phyloP scores from a whole-genome alignment of 2,797 vertebrate species.

The Strix occidentalis region DNA sequence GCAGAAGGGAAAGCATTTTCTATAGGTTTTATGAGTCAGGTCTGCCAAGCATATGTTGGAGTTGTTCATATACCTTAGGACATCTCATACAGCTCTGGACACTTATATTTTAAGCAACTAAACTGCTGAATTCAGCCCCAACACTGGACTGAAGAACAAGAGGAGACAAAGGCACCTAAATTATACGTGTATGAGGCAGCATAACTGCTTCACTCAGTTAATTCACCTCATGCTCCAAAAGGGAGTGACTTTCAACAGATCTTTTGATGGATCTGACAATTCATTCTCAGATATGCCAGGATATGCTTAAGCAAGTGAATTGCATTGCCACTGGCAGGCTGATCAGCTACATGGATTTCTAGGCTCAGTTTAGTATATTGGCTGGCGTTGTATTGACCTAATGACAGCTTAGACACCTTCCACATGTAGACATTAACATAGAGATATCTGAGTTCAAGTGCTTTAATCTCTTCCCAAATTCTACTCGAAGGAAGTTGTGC shows the following conservation, averaged over 20 bases:
- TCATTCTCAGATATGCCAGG: background rate
- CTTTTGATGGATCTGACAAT: background rate
- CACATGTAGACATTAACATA: background rate
- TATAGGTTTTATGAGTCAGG: background rate
- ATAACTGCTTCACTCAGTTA: background rate
- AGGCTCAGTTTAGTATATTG: background rate
- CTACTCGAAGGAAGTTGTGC: background rate
- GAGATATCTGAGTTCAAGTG: background rate
- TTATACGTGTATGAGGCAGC: background rate
- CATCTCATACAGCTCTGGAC: background rate
- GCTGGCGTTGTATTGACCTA: background rate
- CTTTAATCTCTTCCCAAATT: background rate
- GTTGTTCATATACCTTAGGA: fast-evolving
- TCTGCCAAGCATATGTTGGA: background rate
- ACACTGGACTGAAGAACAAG: background rate
- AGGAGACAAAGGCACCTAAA: background rate
- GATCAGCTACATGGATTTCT: background rate
- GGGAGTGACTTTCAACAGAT: background rate
- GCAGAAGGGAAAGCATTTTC: background rate
- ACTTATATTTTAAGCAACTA: background rate
- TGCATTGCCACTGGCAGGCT: background rate
- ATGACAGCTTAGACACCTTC: background rate
- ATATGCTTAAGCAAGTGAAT: background rate
- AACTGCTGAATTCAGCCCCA: background rate
- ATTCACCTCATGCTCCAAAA: background rate